Base-by-base conservation (phyloP, 2,113 vertebrate species). In the Pluvianellus socialis region DNA sequence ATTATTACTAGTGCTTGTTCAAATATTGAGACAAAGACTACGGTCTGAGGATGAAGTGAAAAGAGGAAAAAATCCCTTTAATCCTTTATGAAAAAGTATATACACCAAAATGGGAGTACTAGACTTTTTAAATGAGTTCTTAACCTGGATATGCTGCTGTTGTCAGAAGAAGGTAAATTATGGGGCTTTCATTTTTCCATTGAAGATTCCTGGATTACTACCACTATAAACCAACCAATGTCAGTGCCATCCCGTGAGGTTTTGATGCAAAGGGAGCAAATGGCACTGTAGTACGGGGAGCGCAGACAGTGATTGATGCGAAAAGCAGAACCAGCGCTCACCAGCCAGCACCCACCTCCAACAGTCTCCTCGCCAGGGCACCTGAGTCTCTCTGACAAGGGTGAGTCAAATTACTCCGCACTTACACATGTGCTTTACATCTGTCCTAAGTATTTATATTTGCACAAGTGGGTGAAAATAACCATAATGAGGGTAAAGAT, bases 351-450 rank as follows among this genome's bases (percentile, higher is more conserved):
- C 49, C 49, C 49, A 50, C 11, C 49, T 50, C 49, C 14, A 15
- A 6, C 32, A 18, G 5, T 4, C 6, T 4, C 13, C 53, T 38
- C 22, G 28, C 10, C 10, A 22, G 49, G 61, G 42, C 44, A 38
- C 0, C 0, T 0, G 7, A 1, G 19, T 15, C 30, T 16, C 28
- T 42, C 27, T 59, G 24, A 28, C 32, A 53, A 5, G 23, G 3
- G 9, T 10, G 32, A 61, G 10, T 27, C 4, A 5, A 30, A 23
- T 26, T 63, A 14, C 3, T 2, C 27, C 66, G 61, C 13, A 2
- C 49, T 75, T 23, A 76, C 23, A 53, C 8, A 8, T 22, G 22
- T 35, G 59, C 45, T 61, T 61, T 73, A 14, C 21, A 17, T 47
- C 59, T 73, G 53, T 35, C 14, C 23, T 76, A 32, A 85, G 12